These are phyloP conservation scores for Megathymus violae DNA, from an alignment of 1,140 invertebrate genomes.

Conservation along the genomic window DNA sequence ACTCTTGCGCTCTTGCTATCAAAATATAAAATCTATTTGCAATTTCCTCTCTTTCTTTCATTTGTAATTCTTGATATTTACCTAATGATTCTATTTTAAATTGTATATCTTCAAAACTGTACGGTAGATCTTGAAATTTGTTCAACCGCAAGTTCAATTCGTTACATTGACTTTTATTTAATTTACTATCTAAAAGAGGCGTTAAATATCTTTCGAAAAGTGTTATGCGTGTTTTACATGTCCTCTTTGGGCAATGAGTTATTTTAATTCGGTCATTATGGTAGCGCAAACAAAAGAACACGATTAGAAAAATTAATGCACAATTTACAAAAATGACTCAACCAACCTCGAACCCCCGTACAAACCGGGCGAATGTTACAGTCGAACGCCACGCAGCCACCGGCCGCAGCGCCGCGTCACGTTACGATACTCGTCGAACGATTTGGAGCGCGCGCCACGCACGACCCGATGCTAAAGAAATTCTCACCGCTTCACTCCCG, in stretches of 20 bases:
- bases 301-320: too few species aligned
- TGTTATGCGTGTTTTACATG: conserved; percentile 32
- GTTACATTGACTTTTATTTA: too few species aligned
- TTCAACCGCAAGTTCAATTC: conserved; percentile 26
- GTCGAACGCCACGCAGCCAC: too few species aligned
- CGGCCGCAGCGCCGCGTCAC: neutral
- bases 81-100: too few species aligned
- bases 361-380: too few species aligned
- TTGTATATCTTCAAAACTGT: too few species aligned
- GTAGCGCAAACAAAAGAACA: neutral
- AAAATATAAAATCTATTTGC: conserved; percentile 33
- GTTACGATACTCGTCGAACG: neutral
- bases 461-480: neutral
- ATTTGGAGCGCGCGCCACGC: neutral
- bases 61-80: conserved; percentile 17
- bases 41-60: conserved; percentile 28
- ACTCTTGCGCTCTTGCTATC: conserved; percentile 12
- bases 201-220: too few species aligned
- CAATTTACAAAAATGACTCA: too few species aligned
- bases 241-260: conserved; percentile 35
- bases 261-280: conserved; percentile 35
- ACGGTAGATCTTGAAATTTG: too few species aligned
- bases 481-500: too few species aligned
- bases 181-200: too few species aligned
- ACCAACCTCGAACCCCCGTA: too few species aligned